Evolutionary conservation across 2,113 vertebrate genomes (phyloP), one percentile per base, ranked within the genome.

Genomic region (Sceloporus undulatus): DNA sequence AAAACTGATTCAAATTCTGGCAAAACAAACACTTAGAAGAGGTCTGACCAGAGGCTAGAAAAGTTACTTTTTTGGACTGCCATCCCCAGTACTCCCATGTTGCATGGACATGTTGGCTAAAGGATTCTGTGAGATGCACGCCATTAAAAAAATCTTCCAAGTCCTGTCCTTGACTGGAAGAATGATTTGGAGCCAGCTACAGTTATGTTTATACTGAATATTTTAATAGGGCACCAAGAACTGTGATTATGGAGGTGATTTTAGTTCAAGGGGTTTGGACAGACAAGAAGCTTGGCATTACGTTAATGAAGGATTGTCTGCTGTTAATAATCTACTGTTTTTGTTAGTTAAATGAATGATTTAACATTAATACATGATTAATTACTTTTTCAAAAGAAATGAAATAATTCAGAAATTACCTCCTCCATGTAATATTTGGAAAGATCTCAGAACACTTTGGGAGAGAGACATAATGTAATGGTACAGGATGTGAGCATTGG

Each of bases 391-490:
- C 3, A 23, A 34, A 34, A 84, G 40, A 87, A 34, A 10, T 16
- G 65, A 0, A 90, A 54, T 48, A 90, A 79, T 75, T 66, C 3
- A 80, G 86, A 81, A 23, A 71, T 75, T 96, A 98, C 98, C 98
- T 98, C 84, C 92, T 91, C 98, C 98, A 98, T 86, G 96, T 96
- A 83, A 86, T 95, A 8, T 92, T 94, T 86, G 98, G 97, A 42
- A 92, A 91, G 52, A 97, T 94, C 38, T 59, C 86, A 81, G 91
- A 90, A 85, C 98, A 98, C 1, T 85, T 95, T 0, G 98, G 98
- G 34, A 94, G 89, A 0, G 97, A 97, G 27, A 95, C 92, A 84
- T 98, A 98, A 79, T 95, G 95, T 38, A 98, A 78, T 7, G 79
- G 88, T 81, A 95, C 88, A 19, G 92, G 94, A 0, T 95, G 82